A percentile compares a stretch with the other conserved stretches of the same genome.
Conservation (phyloP, 2,888 invertebrate species). For the Tiphia femorata region DNA sequence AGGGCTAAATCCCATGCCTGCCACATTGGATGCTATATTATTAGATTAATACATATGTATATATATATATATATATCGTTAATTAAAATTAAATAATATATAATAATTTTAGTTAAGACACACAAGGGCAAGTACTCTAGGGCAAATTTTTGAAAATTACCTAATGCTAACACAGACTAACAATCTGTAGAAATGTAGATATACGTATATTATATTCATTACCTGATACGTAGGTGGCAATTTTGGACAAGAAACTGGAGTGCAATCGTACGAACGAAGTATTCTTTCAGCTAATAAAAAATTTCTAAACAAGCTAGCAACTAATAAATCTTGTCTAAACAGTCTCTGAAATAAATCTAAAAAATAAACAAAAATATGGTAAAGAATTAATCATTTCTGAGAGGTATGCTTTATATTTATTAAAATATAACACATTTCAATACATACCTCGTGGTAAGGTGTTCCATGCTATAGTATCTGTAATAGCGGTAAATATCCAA, state of each 20-base stretch:
- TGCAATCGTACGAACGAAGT: slow-evolving; percentile 96
- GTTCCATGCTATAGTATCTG: slow-evolving; percentile 99
- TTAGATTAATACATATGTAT: too few species aligned
- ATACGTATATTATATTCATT: slow-evolving; percentile 23
- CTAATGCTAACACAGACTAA: neutral
- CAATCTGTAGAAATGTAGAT: neutral
- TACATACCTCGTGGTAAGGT: slow-evolving; percentile 84
- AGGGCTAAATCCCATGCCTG: slow-evolving; percentile 98
- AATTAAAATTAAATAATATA: slow-evolving; percentile 10
- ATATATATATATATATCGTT: too few species aligned
- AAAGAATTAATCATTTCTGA: neutral
- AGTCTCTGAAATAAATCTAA: slow-evolving; percentile 93
- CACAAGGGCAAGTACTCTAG: neutral
- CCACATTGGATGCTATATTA: slow-evolving; percentile 94
- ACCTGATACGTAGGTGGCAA: slow-evolving; percentile 91
- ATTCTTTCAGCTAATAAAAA: slow-evolving; percentile 97
- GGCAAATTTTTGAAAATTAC: neutral
- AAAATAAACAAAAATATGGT: slow-evolving; percentile 39
- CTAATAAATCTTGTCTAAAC: slow-evolving; percentile 96
- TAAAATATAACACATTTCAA: neutral
- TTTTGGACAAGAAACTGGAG: slow-evolving; percentile 92
- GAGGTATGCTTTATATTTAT: neutral
- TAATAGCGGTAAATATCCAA: slow-evolving; percentile 99
- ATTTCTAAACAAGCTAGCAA: slow-evolving; percentile 98
- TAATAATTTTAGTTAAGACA: neutral